Percentiles rank a stretch among this genome's conserved stretches.
phyloP scores from a whole-genome alignment of 2,888 invertebrate genomes.

The Drosophila atroscutellata region DNA sequence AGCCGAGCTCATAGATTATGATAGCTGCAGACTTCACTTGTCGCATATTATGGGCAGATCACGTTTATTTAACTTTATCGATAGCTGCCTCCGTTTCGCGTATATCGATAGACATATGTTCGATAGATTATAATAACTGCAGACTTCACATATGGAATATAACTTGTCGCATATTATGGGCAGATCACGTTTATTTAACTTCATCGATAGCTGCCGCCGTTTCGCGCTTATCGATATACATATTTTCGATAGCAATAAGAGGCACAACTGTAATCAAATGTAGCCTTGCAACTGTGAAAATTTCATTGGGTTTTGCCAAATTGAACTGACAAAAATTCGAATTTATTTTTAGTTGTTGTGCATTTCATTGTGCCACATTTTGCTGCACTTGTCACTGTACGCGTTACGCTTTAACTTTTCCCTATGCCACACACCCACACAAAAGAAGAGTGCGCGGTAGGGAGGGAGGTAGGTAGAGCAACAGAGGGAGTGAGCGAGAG shows the following conservation, averaged over 20 bases:
- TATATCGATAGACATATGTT: too few species aligned
- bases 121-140: neutral
- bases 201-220: neutral
- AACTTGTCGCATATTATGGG: neutral
- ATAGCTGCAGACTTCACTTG: neutral
- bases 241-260: too few species aligned
- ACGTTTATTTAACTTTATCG: neutral
- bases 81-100: neutral
- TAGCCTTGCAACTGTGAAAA: neutral
- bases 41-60: neutral
- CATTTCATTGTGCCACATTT: neutral
- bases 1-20: neutral
- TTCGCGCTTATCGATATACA: neutral
- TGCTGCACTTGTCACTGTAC: slow-evolving; percentile 27
- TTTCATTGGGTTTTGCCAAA: too few species aligned
- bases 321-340: too few species aligned
- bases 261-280: too few species aligned
- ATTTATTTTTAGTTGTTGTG: neutral
- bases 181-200: neutral
- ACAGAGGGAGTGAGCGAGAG: neutral
- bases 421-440: neutral
- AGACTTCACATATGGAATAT: neutral
- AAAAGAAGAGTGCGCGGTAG: neutral
- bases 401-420: neutral
- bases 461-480: neutral